Evolutionary conservation across 2,888 invertebrate species (phyloP).

Genomic region (Ophion obscuratus): DNA sequence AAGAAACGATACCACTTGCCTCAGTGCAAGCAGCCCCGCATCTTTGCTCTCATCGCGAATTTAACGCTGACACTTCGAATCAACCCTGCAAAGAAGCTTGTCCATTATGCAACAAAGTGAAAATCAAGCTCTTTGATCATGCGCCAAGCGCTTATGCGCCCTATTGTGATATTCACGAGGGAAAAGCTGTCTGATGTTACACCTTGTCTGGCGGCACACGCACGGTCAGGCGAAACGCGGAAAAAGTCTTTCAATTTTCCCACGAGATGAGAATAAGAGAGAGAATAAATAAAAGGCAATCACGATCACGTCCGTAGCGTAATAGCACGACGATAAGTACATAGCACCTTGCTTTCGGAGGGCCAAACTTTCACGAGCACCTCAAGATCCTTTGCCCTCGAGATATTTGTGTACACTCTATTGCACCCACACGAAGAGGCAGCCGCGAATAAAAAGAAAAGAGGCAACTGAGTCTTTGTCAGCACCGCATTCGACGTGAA

Average conservation of each 20-base stretch:
- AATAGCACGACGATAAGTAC: not conserved
- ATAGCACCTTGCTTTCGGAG: not conserved
- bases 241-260: constrained; percentile 4
- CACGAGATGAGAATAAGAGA: not conserved
- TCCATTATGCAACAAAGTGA: not conserved
- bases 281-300: constrained; percentile 37
- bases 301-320: not conserved
- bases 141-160: not conserved
- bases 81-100: not conserved
- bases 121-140: constrained; percentile 13
- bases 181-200: not conserved
- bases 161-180: not conserved
- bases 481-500: constrained; percentile 17
- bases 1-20: not conserved
- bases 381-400: not conserved
- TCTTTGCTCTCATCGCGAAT: not conserved
- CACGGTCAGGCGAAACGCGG: not conserved
- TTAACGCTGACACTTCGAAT: not conserved
- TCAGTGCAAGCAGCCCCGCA: not conserved
- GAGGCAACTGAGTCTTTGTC: constrained; percentile 3
- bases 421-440: not conserved
- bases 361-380: not conserved
- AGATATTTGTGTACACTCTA: not conserved
- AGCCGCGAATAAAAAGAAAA: not conserved
- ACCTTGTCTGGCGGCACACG: not conserved